Evolutionary conservation across 2,113 vertebrate species (phyloP).

Genomic region (Scytalopus superciliaris): DNA sequence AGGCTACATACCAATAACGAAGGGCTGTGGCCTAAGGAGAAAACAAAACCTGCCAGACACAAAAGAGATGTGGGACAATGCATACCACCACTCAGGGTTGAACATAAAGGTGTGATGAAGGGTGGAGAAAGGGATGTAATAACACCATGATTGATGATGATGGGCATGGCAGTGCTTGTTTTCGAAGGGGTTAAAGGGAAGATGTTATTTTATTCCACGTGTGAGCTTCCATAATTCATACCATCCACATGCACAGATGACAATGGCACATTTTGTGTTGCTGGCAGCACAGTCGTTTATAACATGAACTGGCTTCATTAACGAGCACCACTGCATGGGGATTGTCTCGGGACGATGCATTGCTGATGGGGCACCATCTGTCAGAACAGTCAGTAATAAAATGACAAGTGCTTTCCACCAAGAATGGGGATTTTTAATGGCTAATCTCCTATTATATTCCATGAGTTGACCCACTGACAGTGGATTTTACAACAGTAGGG

Average conservation of each 20-base stretch:
- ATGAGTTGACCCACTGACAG: background rate
- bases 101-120: conserved; percentile 7
- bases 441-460: background rate
- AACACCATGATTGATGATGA: background rate
- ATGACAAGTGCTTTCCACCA: background rate
- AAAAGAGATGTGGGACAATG: background rate
- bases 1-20: background rate
- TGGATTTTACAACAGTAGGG: background rate
- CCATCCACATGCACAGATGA: conserved; percentile 22
- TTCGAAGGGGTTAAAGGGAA: conserved; percentile 28
- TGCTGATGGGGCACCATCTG: conserved; percentile 49
- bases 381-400: conserved; percentile 22
- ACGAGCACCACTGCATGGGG: background rate
- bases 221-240: conserved; percentile 44
- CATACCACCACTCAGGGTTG: background rate
- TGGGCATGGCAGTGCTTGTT: background rate
- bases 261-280: background rate
- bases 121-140: background rate
- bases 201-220: background rate
- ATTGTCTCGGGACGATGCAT: background rate
- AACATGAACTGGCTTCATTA: conserved; percentile 41
- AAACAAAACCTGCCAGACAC: background rate
- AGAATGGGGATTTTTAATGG: background rate
- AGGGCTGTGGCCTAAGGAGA: background rate
- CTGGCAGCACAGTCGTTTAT: conserved; percentile 25